A percentile compares a stretch with the other conserved stretches of the same genome.
These are phyloP conservation scores for Macrotrachela quadricornifera DNA, from an alignment of 1,140 invertebrate species.

Conservation along the genomic window DNA sequence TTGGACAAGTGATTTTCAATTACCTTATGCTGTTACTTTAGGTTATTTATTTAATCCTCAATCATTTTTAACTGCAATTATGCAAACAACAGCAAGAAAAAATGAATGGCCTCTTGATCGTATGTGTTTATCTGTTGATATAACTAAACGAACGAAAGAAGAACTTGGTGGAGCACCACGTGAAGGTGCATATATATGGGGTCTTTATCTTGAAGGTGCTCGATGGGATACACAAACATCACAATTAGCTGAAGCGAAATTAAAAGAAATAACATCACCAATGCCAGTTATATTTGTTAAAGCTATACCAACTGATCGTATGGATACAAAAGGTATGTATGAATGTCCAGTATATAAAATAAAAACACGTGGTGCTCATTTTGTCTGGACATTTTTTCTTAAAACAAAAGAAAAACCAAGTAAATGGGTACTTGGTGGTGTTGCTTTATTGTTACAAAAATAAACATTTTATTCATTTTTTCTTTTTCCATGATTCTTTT, in stretches of 20 bases:
- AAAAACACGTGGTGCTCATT: slow-evolving; percentile 47
- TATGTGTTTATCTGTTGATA: slow-evolving; percentile 84
- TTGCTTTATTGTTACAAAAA: slow-evolving; percentile 48
- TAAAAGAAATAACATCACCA: slow-evolving; percentile 17
- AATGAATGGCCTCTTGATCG: slow-evolving; percentile 80
- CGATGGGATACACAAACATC: slow-evolving; percentile 45
- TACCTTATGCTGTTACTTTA: slow-evolving; percentile 47
- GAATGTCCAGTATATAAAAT: neutral
- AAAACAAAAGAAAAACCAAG: slow-evolving; percentile 76
- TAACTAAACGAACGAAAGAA: slow-evolving; percentile 79
- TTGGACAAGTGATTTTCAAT: neutral
- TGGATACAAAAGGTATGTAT: neutral
- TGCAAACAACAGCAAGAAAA: slow-evolving; percentile 77
- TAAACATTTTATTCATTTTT: neutral
- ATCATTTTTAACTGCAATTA: slow-evolving; percentile 76
- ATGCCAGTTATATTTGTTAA: slow-evolving; percentile 23
- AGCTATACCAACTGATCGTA: slow-evolving; percentile 13
- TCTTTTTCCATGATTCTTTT: no score
- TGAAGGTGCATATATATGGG: slow-evolving; percentile 76
- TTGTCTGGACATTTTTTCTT: slow-evolving; percentile 82
- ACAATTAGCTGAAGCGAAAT: neutral
- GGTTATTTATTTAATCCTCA: slow-evolving; percentile 89
- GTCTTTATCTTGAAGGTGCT: slow-evolving; percentile 76
- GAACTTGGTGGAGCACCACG: slow-evolving; percentile 55
- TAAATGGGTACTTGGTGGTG: slow-evolving; percentile 76